Base-by-base conservation (phyloP, 2,888 invertebrate genomes). In the Acrocyrtus sp. region DNA sequence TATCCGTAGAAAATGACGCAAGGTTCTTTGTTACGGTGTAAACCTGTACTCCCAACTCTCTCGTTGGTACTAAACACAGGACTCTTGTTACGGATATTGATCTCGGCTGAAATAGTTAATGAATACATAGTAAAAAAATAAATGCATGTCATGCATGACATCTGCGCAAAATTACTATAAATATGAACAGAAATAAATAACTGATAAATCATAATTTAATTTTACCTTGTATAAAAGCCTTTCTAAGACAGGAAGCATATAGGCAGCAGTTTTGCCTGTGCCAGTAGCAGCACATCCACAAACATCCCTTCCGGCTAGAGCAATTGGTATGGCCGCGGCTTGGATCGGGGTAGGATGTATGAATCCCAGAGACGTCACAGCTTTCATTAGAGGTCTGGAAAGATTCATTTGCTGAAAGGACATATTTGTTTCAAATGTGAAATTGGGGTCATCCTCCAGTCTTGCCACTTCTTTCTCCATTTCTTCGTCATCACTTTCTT, bases 271-370 rank as follows among this genome's bases (percentile, higher is more conserved):
- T 88, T 99, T 99, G 62, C 98, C 98, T 6, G 94, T 72, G 60
- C 99, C 99, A 0, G 98, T 99, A 0, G 98, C 97, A 27, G 99
- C 98, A 87, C 98, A 99, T 10, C 97, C 99, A 86, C 98, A 98
- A 80, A 99, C 91, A 85, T 99, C 99, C 81, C 93, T 90, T 17
- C 98, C 96, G 80, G 94, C 86, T 68, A 99, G 86, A 3, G 96
- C 98, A 10, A 97, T 89, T 0, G 99, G 98, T 83, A 99, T 94
- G 0, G 97, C 95, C 0, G 96, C 92, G 0, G 95, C 90, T 85
- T 99, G 99, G 82, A 99, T 98, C 0, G 98, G 98, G 0, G 99
- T 99, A 0, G 99, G 98, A 83, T 94, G 93, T 3, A 92, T 90
- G 85, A 93, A 98, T 80, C 94, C 95, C 85, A 98, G 88, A 1